Evolutionary conservation across 2,113 vertebrate genomes (phyloP).

Genomic region (Thomomys bottae): DNA sequence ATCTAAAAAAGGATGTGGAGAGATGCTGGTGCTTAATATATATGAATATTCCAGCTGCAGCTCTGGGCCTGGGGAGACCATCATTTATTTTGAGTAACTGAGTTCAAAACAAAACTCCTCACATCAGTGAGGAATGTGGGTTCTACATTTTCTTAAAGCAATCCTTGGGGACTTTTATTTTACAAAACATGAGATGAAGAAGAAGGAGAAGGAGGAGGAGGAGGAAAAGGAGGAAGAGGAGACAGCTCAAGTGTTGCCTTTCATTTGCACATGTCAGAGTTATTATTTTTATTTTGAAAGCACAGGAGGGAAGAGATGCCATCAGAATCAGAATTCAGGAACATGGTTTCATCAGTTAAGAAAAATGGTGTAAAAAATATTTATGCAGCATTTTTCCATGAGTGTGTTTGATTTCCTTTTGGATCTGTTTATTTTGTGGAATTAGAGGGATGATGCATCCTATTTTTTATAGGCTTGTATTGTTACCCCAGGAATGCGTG

Average conservation of each 20-base stretch:
- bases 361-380: constrained; percentile 78
- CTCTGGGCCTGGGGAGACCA: not conserved
- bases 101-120: constrained; percentile 57
- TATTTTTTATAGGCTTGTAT: constrained; percentile 85
- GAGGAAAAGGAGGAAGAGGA: too few species aligned
- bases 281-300: constrained; percentile 58
- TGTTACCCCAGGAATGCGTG: constrained; percentile 87
- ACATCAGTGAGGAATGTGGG: not conserved
- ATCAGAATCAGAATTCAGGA: constrained; percentile 17
- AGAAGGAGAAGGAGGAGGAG: not conserved
- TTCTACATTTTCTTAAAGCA: not conserved
- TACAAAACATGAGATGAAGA: not conserved
- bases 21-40: constrained; percentile 34
- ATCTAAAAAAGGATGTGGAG: constrained; percentile 28
- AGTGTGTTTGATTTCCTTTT: constrained; percentile 84
- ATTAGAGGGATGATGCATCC: constrained; percentile 82
- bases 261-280: constrained; percentile 33
- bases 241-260: constrained; percentile 15
- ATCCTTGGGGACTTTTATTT: constrained; percentile 59
- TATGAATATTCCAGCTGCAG: not conserved
- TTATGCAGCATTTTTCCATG: constrained; percentile 70
- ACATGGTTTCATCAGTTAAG: constrained; percentile 57
- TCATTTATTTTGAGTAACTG: constrained; percentile 37
- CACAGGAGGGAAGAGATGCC: constrained; percentile 28
- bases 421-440: constrained; percentile 92